phyloP scores from a whole-genome alignment of 2,888 invertebrate genomes.

The Venustoraphidia nigricollis region DNA sequence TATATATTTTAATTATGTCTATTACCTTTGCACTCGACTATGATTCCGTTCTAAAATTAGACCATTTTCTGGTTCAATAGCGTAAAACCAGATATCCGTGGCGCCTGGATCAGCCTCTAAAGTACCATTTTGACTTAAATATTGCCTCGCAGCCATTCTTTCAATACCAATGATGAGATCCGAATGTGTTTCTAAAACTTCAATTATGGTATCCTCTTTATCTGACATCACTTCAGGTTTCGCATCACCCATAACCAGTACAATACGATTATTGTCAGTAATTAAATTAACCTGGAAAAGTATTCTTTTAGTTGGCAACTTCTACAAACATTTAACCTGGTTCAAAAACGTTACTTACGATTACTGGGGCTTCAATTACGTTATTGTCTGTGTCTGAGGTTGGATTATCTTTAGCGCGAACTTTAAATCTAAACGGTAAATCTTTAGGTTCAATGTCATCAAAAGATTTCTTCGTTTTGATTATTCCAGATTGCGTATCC shows the following conservation, averaged over 20 bases:
- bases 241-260: slow-evolving; percentile 60
- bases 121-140: slow-evolving; percentile 57
- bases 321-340: slow-evolving; percentile 21
- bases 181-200: slow-evolving; percentile 53
- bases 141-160: slow-evolving; percentile 63
- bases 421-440: slow-evolving; percentile 59
- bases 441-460: slow-evolving; percentile 44
- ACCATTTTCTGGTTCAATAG: slow-evolving; percentile 65
- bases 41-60: slow-evolving; percentile 58
- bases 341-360: slow-evolving; percentile 32
- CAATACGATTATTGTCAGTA: slow-evolving; percentile 57
- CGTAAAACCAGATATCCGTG: slow-evolving; percentile 79
- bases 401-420: slow-evolving; percentile 62
- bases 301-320: slow-evolving; percentile 10
- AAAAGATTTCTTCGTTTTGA: slow-evolving; percentile 59
- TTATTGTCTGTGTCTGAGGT: slow-evolving; percentile 44
- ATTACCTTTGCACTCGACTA: slow-evolving; percentile 49
- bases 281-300: slow-evolving; percentile 57
- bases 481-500: slow-evolving; percentile 56
- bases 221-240: slow-evolving; percentile 50
- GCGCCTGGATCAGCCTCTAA: slow-evolving; percentile 52
- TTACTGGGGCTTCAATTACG: slow-evolving; percentile 43
- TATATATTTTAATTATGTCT: too few relatives aligned
- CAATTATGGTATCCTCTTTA: slow-evolving; percentile 37
- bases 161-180: slow-evolving; percentile 69